Percentiles rank a stretch among this genome's conserved stretches.
These are phyloP conservation scores for Otolemur crassicaudatus DNA, from an alignment of 2,797 vertebrate species.

Conservation along the genomic window DNA sequence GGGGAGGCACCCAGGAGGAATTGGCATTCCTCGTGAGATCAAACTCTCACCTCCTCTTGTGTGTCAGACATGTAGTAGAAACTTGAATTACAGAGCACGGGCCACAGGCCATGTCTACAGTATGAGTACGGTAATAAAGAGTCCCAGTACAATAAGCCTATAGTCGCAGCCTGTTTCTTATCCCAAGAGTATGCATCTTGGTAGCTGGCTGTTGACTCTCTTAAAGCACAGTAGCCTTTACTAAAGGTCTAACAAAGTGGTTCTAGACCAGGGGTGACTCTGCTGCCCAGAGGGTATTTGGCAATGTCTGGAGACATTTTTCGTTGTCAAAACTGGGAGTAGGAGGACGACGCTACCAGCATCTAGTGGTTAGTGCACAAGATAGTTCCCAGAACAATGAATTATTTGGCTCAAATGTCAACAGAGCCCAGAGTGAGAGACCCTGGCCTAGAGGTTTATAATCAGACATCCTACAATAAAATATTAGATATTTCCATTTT, in stretches of 20 bases:
- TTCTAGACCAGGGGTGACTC: neutral
- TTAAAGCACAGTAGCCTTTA: neutral
- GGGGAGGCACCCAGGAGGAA: neutral
- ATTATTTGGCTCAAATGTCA: neutral
- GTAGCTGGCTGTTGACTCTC: neutral
- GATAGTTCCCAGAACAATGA: neutral
- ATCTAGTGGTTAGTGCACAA: neutral
- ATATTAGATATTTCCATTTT: neutral
- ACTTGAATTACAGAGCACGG: neutral
- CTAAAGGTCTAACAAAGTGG: neutral
- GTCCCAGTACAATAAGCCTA: neutral
- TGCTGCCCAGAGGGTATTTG: neutral
- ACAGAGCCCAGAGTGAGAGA: neutral
- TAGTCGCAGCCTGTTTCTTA: neutral
- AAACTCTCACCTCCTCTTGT: neutral
- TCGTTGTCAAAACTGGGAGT: neutral
- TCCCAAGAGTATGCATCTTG: neutral
- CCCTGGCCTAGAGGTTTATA: neutral
- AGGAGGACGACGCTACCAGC: neutral
- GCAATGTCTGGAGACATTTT: neutral
- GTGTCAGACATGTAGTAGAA: neutral
- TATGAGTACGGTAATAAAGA: neutral
- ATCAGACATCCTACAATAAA: neutral
- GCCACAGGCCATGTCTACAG: neutral
- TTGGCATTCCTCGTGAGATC: neutral